These are phyloP conservation scores for Exaiptasia diaphana DNA, from an alignment of 64 coral and sea anemone genomes.

Conservation along the genomic window DNA sequence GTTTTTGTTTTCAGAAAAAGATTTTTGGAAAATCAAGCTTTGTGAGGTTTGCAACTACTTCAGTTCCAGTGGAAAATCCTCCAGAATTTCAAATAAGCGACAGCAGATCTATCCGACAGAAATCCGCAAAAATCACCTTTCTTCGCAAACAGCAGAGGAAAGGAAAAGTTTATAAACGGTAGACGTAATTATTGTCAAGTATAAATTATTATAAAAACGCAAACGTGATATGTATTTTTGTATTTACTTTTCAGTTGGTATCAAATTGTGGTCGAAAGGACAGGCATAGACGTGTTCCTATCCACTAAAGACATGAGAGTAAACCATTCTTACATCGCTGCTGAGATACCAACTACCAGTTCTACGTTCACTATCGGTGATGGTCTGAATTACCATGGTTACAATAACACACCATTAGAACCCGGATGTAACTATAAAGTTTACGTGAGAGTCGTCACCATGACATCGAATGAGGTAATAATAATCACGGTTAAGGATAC, in stretches of 20 bases:
- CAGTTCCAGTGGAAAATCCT: background rate
- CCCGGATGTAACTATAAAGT: background rate
- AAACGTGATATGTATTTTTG: background rate
- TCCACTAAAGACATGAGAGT: background rate
- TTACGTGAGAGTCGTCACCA: background rate
- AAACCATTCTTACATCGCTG: background rate
- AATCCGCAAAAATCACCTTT: too few relatives aligned
- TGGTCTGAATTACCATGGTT: constrained; percentile 2
- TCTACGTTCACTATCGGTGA: background rate
- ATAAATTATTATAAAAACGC: background rate
- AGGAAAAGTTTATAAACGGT: background rate
- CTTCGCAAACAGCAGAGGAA: background rate
- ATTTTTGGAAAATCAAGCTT: too few relatives aligned
- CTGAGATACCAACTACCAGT: background rate
- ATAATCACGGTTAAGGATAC: background rate
- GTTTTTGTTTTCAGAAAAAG: too few relatives aligned
- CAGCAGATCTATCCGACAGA: too few relatives aligned
- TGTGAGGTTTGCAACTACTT: too few relatives aligned
- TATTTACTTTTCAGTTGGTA: background rate
- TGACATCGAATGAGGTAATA: background rate
- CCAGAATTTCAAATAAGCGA: background rate
- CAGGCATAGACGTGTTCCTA: background rate
- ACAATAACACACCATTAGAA: background rate
- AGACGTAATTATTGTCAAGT: background rate
- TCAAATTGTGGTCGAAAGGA: background rate